These are phyloP conservation scores for Xestia c-nigrum DNA, from an alignment of 2,888 invertebrate genomes.

Conservation along the genomic window DNA sequence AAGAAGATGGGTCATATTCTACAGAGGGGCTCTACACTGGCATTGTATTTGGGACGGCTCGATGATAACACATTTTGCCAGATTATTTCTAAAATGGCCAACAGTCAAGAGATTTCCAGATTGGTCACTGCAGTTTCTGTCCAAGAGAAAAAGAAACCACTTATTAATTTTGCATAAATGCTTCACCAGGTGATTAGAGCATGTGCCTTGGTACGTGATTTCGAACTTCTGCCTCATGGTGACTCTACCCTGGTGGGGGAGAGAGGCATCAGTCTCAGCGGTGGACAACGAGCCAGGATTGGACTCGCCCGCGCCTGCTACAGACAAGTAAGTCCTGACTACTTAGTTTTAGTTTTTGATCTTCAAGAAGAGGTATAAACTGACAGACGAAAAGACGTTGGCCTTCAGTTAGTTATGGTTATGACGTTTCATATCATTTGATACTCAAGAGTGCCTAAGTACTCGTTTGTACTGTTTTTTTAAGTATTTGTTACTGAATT, in stretches of 20 bases:
- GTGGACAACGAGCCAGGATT: conserved; percentile 95
- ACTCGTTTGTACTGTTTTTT: neutral
- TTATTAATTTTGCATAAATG: neutral
- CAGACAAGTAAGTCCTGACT: conserved; percentile 91
- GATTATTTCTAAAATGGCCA: no score
- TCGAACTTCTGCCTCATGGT: conserved; percentile 93
- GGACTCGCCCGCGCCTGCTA: conserved; percentile 95
- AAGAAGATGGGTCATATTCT: no score
- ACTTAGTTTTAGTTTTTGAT: neutral
- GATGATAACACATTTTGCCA: no score
- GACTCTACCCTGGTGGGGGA: conserved; percentile 95
- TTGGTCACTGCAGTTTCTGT: no score
- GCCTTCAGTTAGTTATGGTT: neutral
- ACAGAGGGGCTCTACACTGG: no score
- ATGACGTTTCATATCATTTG: neutral
- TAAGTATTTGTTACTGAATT: neutral
- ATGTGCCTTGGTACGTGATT: conserved; percentile 92
- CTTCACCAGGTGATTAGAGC: conserved; percentile 87
- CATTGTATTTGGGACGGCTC: no score
- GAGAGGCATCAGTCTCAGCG: conserved; percentile 94
- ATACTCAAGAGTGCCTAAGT: neutral
- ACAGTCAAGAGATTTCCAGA: no score
- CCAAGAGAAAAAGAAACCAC: neutral
- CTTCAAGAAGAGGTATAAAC: neutral
- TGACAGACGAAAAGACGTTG: neutral